phyloP scores from a whole-genome alignment of 2,888 invertebrate genomes.

The Tetranychus piercei region DNA sequence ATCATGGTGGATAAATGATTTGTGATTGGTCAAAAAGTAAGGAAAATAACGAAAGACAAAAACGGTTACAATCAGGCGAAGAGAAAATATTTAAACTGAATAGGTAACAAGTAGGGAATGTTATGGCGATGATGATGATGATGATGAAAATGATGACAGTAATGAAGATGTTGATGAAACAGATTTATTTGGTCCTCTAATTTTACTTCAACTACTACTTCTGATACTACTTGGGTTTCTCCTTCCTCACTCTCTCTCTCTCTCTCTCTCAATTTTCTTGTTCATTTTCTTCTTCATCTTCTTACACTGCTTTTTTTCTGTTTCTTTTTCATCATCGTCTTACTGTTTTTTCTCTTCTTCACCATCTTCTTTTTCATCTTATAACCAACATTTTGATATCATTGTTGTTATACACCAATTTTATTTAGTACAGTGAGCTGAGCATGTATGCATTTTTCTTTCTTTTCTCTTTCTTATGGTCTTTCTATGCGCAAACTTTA shows the following conservation, averaged over 20 bases:
- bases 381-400: background rate
- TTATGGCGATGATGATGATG: background rate
- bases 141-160: background rate
- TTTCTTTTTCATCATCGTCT: background rate
- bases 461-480: too few relatives aligned
- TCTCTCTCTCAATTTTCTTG: conserved; percentile 8
- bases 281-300: background rate
- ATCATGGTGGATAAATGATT: background rate
- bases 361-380: background rate
- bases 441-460: background rate
- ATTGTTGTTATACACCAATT: background rate
- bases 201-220: background rate
- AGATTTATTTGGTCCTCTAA: conserved; percentile 3
- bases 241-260: conserved; percentile 8
- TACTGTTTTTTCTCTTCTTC: background rate
- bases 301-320: background rate
- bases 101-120: background rate
- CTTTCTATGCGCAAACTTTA: too few relatives aligned
- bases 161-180: conserved; percentile 5
- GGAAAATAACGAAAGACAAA: background rate
- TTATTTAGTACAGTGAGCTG: too few relatives aligned
- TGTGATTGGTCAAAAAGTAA: background rate
- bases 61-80: background rate
- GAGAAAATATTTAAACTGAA: conserved; percentile 1
- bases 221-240: background rate